phyloP scores from a whole-genome alignment of 1,140 invertebrate genomes.

The Samia ricini region DNA sequence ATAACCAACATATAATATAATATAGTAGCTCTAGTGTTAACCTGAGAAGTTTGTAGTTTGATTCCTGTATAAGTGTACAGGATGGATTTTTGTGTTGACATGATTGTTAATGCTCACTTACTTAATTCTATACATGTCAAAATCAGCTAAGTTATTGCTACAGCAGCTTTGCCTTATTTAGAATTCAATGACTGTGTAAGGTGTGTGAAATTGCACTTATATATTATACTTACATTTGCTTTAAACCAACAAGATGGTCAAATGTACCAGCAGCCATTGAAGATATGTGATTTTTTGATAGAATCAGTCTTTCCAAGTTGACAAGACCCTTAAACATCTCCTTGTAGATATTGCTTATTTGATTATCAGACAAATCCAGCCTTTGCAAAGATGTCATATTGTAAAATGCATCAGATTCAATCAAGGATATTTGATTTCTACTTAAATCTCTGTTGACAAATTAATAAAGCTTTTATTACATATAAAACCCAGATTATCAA shows the following conservation, averaged over 20 bases:
- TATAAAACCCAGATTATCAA: background rate
- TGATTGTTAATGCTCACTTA: too few species aligned
- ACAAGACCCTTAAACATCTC: conserved; percentile 81
- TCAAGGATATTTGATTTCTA: conserved; percentile 85
- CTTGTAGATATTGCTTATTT: conserved; percentile 80
- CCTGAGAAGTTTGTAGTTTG: too few species aligned
- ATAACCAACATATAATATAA: too few species aligned
- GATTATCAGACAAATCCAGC: conserved; percentile 83
- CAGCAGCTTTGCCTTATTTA: too few species aligned
- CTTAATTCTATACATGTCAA: too few species aligned
- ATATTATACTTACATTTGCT: conserved; percentile 82
- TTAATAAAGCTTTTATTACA: conserved; percentile 13
- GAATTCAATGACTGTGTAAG: background rate
- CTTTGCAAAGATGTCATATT: conserved; percentile 83
- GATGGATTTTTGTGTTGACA: too few species aligned
- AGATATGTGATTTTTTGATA: conserved; percentile 84
- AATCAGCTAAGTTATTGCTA: too few species aligned
- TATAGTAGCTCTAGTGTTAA: too few species aligned
- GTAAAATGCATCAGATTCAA: conserved; percentile 86
- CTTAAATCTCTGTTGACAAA: conserved; percentile 83
- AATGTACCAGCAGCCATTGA: conserved; percentile 83
- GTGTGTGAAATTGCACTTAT: background rate
- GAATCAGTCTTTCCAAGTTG: conserved; percentile 82
- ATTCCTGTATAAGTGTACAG: too few species aligned
- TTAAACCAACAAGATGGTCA: conserved; percentile 81